Evolutionary conservation across 2,888 invertebrate genomes (phyloP), one percentile per base, ranked within the genome.

Genomic region (Minunthozetes semirufus): DNA sequence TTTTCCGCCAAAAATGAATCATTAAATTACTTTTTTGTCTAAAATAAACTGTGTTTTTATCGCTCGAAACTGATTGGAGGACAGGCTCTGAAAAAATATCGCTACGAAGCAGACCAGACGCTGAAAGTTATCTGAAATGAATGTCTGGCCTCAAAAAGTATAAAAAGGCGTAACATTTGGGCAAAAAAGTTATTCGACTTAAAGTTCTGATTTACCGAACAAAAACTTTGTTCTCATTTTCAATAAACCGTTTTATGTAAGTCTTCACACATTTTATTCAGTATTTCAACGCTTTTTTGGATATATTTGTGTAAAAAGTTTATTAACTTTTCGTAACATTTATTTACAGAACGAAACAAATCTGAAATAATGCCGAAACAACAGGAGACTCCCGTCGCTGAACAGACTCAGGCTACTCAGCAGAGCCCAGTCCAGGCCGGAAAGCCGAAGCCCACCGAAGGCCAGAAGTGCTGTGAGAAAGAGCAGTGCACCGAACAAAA

Each of bases 1-100:
- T 66, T 66, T 66, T 66, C 66, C 66, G 66, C 66, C 42, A 33
- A 66, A 66, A 63, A 66, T 66, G 29, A 66, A 3, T 66, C 66
- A 66, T 66, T 38, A 42, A 66, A 42, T 66, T 38, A 66, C 66
- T 38, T 66, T 19, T 42, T 17, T 42, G 4, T 38, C 22, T 17
- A 42, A n/a, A 13, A 66, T 22, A 38, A 53, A 53, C 25, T 53
- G 25, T 6, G 1, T 27, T 25, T 59, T 59, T 59, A 59, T 59
- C 59, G 13, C 59, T 29, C 15, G 22, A 27, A 11, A 29, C 8
- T 66, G 38, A 66, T 42, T 66, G 42, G 38, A 42, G 15, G 66
- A 19, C 42, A 42, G 42, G 13, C 1, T 42, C n/a, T 19, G 33
- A 33, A 33, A 33, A 63, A 63, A 63, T 17, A 63, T 4, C 19